A percentile compares a stretch with the other conserved stretches of the same genome.
Conservation (phyloP, 2,797 vertebrate species). For the Microchirus variegatus region DNA sequence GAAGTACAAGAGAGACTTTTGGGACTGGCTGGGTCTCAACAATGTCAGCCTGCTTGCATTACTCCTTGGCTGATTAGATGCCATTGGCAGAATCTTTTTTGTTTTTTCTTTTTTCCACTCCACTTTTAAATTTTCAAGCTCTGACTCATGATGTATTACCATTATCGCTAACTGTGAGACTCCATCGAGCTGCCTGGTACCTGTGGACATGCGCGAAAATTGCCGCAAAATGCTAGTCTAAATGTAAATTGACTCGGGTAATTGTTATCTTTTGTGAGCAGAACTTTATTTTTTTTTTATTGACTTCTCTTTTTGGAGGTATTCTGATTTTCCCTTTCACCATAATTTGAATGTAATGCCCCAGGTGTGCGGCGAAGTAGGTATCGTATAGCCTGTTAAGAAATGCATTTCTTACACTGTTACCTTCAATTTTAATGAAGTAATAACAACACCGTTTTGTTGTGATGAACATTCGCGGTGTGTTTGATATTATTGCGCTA, state of each 20-base stretch:
- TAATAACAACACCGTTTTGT: slow-evolving; percentile 38
- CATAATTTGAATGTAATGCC: slow-evolving; percentile 67
- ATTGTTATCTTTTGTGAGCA: slow-evolving; percentile 78
- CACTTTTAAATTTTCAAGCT: slow-evolving; percentile 71
- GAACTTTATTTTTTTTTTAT: slow-evolving; percentile 63
- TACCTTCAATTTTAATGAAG: slow-evolving; percentile 22
- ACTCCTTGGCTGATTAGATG: slow-evolving; percentile 63
- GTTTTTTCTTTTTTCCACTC: slow-evolving; percentile 32
- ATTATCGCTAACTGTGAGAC: slow-evolving; percentile 73
- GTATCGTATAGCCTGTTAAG: slow-evolving; percentile 41
- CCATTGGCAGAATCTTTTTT: slow-evolving; percentile 63
- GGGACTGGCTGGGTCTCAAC: slow-evolving; percentile 14
- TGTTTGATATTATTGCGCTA: slow-evolving; percentile 33
- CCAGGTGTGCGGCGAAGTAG: slow-evolving; percentile 40
- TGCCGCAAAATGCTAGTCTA: slow-evolving; percentile 78
- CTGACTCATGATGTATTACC: slow-evolving; percentile 63
- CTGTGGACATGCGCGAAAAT: slow-evolving; percentile 76
- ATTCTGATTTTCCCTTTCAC: slow-evolving; percentile 52
- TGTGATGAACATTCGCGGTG: slow-evolving; percentile 32
- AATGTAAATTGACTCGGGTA: slow-evolving; percentile 83
- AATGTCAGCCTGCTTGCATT: slow-evolving; percentile 37
- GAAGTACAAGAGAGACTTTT: slow-evolving; percentile 22
- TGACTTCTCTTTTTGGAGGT: slow-evolving; percentile 66
- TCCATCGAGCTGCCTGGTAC: slow-evolving; percentile 71
- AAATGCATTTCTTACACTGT: slow-evolving; percentile 43